Percentiles rank a stretch among this genome's conserved stretches.
These are phyloP conservation scores for Euwallacea similis DNA, from an alignment of 1,140 invertebrate species.

Conservation along the genomic window DNA sequence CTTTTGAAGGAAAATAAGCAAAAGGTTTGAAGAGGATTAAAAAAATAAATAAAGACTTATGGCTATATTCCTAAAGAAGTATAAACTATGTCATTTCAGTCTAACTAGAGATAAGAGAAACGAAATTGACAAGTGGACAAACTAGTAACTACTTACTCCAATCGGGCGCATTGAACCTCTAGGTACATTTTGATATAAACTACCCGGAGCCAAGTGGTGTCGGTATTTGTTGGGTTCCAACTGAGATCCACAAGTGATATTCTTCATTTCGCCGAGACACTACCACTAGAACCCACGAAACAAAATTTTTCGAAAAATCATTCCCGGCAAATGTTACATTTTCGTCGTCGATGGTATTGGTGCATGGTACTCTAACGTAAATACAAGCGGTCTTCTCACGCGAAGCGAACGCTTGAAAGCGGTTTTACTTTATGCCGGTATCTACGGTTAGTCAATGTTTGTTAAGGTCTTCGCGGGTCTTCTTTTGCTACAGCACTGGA, in stretches of 20 bases:
- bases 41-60: too few relatives aligned
- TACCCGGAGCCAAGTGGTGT: slow-evolving; percentile 21
- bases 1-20: too few relatives aligned
- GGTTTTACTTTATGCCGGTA: slow-evolving; percentile 30
- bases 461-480: slow-evolving; percentile 30
- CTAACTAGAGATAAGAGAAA: too few relatives aligned
- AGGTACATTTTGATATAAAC: slow-evolving; percentile 39
- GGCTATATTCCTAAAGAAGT: too few relatives aligned
- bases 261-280: slow-evolving; percentile 24
- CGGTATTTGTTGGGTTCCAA: slow-evolving; percentile 24
- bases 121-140: not conserved
- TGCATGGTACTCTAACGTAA: slow-evolving; percentile 18
- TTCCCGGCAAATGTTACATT: slow-evolving; percentile 21
- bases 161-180: slow-evolving; percentile 36
- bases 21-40: too few relatives aligned
- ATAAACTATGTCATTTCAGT: too few relatives aligned
- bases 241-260: slow-evolving; percentile 18
- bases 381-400: slow-evolving; percentile 19
- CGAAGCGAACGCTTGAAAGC: slow-evolving; percentile 21
- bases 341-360: not conserved
- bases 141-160: slow-evolving; percentile 27
- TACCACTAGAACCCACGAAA: slow-evolving; percentile 16
- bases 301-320: slow-evolving; percentile 8
- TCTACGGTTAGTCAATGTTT: slow-evolving; percentile 28
- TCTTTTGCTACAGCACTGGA: slow-evolving; percentile 20